A percentile compares a stretch with the other conserved stretches of the same genome.
Evolutionary conservation across 1,140 invertebrate genomes (phyloP).

Genomic region (Drosophila sp.): DNA sequence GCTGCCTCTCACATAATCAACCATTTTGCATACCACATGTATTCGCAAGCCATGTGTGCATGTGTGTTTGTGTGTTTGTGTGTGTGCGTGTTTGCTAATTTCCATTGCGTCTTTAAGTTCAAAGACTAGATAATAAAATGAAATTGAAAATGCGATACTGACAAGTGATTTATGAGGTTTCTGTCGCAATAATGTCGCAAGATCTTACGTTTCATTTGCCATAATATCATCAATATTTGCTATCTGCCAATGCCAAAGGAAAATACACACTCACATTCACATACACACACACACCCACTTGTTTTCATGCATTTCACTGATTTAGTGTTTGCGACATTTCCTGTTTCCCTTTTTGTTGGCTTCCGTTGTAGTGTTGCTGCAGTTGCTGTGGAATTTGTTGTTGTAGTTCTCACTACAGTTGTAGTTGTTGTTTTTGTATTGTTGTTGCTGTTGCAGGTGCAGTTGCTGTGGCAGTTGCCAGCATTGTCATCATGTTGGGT

Average conservation of each 20-base stretch:
- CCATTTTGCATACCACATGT: conserved; percentile 45
- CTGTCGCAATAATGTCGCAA: conserved; percentile 43
- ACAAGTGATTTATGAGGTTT: conserved; percentile 55
- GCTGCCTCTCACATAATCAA: conserved; percentile 62
- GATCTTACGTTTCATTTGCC: conserved; percentile 70
- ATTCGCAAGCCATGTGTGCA: background rate
- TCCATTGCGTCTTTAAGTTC: conserved; percentile 44
- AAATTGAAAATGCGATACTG: conserved; percentile 55
- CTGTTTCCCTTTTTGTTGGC: conserved; percentile 69
- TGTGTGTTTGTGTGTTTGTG: background rate
- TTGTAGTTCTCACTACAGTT: too few species aligned
- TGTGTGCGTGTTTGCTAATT: conserved; percentile 49
- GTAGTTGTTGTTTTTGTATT: too few species aligned
- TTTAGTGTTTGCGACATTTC: conserved; percentile 79
- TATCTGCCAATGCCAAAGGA: conserved; percentile 46
- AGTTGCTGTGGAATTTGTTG: conserved; percentile 17
- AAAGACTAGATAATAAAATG: conserved; percentile 32
- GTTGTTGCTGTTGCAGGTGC: conserved; percentile 31
- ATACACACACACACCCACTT: conserved; percentile 15
- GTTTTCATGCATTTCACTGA: conserved; percentile 76
- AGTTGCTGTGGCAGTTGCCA: conserved; percentile 25
- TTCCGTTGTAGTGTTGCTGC: conserved; percentile 46
- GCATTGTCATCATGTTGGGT: conserved; percentile 54
- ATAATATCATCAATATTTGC: conserved; percentile 73
- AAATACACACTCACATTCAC: conserved; percentile 40